Base-by-base conservation (phyloP, 92 coral and sea anemone genomes). In the Phenganax stokvisi region DNA sequence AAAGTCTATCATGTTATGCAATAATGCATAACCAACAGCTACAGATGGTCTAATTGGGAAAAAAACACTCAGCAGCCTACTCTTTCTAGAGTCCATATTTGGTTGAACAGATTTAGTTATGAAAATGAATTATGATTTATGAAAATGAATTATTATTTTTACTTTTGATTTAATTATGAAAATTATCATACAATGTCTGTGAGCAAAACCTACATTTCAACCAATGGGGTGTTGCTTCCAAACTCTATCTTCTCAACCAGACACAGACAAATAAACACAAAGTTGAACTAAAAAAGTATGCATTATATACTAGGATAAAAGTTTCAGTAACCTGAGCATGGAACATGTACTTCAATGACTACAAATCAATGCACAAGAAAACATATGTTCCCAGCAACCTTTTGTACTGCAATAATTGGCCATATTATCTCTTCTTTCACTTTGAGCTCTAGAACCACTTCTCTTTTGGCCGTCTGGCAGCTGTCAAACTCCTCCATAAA, bases 331-430 rank as follows among this genome's bases (percentile, higher is more conserved):
- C 47, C 51, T 15, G 11, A 81, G 16, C 3, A 16, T 10, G 62
- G 51, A 52, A 57, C 31, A 17, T 54, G 60, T 17, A 8, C 0
- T 59, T 9, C 8, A 1, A 37, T 37, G 47, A 37, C 47, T 37
- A 37, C 47, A 37, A 37, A 37, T 37, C 47, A 37, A 37, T 37
- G 47, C 47, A 37, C 47, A 37, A 37, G 47, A 37, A 37, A 37
- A 28, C 29, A 30, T 37, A 29, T 15, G 20, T 9, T 29, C 1
- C 5, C 0, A 44, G 55, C 61, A 82, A 91, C 97, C 96, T 93
- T 93, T 86, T 91, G 92, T 17, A 93, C 75, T 6, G 85, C 85
- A 9, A 93, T 88, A n/a, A 93, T 85, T 15, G 98, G 98, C 98
- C 98, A 93, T 44, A 93, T 75, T 27, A 66, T 59, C 27, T 85